phyloP scores from a whole-genome alignment of 2,113 vertebrate genomes.

The Peromyscus leucopus region DNA sequence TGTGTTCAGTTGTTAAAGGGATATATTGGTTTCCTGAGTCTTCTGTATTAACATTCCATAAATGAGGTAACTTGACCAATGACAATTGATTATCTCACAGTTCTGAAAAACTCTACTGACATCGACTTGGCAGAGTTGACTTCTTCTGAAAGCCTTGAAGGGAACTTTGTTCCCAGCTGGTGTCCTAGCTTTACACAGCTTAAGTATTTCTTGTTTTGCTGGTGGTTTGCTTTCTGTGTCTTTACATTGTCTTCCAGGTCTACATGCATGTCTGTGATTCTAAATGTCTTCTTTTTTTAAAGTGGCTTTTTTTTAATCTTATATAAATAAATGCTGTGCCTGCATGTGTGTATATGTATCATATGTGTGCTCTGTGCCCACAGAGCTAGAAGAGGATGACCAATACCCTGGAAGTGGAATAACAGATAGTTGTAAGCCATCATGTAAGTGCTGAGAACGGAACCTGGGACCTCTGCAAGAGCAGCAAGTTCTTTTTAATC shows the following conservation, averaged over 20 bases:
- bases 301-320: background rate
- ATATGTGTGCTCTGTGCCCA: background rate
- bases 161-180: background rate
- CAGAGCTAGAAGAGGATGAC: background rate
- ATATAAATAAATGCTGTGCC: background rate
- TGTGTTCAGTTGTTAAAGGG: background rate
- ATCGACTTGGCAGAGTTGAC: background rate
- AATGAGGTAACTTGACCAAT: background rate
- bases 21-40: background rate
- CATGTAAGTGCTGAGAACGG: background rate
- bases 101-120: background rate
- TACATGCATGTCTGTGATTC: background rate
- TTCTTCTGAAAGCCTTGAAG: background rate
- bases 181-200: background rate
- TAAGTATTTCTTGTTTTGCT: background rate
- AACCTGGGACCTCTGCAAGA: background rate
- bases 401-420: background rate
- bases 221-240: background rate
- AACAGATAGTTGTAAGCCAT: background rate
- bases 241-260: background rate
- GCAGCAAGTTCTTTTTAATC: background rate
- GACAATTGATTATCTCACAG: background rate
- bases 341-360: background rate
- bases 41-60: slow-evolving; percentile 1
- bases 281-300: background rate